Percentiles rank a stretch among this genome's conserved stretches.
Evolutionary conservation across 30 jellyfish, hydroid and myxozoan genomes (phyloP).

Genomic region (Hydractinia symbiolongicarpus): DNA sequence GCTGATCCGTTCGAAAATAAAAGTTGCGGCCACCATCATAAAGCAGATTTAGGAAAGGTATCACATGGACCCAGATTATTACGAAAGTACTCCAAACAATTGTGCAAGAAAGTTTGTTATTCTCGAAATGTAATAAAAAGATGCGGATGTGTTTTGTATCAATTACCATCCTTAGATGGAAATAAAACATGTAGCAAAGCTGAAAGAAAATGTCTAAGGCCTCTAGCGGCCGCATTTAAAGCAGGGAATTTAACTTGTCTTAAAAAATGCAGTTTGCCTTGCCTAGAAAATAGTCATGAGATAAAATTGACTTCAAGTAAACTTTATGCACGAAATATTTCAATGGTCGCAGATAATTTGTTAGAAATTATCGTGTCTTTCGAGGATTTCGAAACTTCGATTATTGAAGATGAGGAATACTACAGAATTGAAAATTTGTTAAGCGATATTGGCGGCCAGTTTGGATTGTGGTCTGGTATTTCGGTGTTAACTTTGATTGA

Average conservation of each 20-base stretch:
- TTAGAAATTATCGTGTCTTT: not conserved
- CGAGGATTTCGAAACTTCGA: conserved; percentile 9
- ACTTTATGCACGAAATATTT: not conserved
- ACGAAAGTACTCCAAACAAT: not conserved
- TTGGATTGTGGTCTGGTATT: conserved; percentile 28
- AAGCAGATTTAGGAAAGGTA: not conserved
- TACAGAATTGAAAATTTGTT: conserved; percentile 17
- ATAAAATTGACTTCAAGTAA: not conserved
- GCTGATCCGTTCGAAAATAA: conserved; percentile 11
- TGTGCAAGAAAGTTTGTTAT: not conserved
- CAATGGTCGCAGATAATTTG: not conserved
- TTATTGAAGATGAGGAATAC: conserved; percentile 19
- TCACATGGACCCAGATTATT: not conserved
- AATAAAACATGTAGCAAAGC: not conserved
- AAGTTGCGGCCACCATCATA: not conserved
- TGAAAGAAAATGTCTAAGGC: not conserved
- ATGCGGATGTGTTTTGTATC: not conserved
- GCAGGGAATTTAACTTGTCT: not conserved
- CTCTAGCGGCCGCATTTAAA: not conserved
- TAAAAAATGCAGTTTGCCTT: not conserved
- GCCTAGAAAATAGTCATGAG: not conserved
- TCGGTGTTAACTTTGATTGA: conserved; percentile 23
- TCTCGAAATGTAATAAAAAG: not conserved
- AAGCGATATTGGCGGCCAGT: conserved; percentile 35
- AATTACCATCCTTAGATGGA: not conserved